These are phyloP conservation scores for Hippocampus guttulatus DNA, from an alignment of 2,113 vertebrate genomes.

Conservation along the genomic window DNA sequence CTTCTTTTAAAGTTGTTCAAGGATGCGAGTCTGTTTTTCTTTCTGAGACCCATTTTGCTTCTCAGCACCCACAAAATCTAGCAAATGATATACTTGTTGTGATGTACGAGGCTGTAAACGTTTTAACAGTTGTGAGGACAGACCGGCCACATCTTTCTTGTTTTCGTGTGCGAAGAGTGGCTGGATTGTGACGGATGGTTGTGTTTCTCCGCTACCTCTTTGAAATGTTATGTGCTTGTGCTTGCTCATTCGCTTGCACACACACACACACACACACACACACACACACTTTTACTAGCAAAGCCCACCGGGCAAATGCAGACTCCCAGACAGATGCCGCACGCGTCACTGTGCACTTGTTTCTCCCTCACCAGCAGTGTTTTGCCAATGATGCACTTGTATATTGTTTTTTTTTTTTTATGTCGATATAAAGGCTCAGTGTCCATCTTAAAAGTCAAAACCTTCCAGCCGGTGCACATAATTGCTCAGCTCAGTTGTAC, in stretches of 20 bases:
- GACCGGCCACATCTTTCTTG: not conserved
- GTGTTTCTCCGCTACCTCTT: constrained; percentile 65
- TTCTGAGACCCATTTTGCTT: too few species aligned
- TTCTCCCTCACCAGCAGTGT: constrained; percentile 66
- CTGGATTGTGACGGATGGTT: not conserved
- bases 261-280: too few species aligned
- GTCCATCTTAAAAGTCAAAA: constrained; percentile 10
- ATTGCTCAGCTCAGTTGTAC: constrained; percentile 69
- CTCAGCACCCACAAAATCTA: too few species aligned
- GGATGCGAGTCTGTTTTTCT: too few species aligned
- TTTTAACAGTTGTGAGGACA: not conserved
- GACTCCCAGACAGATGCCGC: not conserved
- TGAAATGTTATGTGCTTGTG: constrained; percentile 6
- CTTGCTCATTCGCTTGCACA: not conserved
- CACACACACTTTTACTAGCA: not conserved
- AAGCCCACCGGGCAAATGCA: not conserved
- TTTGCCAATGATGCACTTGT: constrained; percentile 70
- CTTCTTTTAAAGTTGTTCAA: too few species aligned
- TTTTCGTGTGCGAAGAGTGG: constrained; percentile 18
- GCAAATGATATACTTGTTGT: too few species aligned
- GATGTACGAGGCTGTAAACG: not conserved
- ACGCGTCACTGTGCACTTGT: constrained; percentile 48
- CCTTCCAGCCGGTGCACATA: constrained; percentile 50
- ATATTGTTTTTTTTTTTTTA: constrained; percentile 23
- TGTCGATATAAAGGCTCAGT: constrained; percentile 9